Conservation (phyloP, 2,888 invertebrate genomes). For the Euphydryas editha region DNA sequence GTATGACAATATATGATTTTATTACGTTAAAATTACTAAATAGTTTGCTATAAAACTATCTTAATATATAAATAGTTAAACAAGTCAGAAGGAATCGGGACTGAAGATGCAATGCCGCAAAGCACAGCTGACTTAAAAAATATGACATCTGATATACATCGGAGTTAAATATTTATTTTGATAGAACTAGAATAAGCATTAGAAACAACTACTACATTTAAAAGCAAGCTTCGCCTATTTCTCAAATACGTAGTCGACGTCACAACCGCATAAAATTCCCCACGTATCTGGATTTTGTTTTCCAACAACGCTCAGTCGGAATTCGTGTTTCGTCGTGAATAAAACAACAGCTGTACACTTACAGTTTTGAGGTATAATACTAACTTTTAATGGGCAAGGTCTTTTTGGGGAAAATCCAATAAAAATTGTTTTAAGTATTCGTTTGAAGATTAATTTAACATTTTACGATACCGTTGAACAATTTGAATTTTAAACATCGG, state of each 20-base stretch:
- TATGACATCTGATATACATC: no score
- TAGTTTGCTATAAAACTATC: no score
- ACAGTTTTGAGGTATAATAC: slow-evolving; percentile 52
- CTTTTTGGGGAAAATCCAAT: slow-evolving; percentile 28
- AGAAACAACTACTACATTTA: neutral
- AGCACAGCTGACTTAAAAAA: no score
- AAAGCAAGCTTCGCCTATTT: neutral
- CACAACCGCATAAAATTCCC: slow-evolving; percentile 1
- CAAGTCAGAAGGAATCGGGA: no score
- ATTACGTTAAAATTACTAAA: no score
- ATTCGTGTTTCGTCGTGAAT: slow-evolving; percentile 43
- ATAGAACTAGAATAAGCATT: no score
- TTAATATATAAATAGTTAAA: no score
- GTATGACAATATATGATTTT: no score
- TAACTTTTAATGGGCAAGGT: slow-evolving; percentile 73
- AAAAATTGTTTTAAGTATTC: neutral
- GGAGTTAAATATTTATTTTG: no score
- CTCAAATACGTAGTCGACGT: neutral
- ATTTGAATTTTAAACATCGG: no score
- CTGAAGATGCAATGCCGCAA: no score
- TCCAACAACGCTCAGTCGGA: slow-evolving; percentile 16
- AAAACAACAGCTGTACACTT: slow-evolving; percentile 56
- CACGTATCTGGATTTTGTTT: slow-evolving; percentile 14
- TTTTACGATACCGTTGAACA: neutral
- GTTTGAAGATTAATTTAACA: neutral